A percentile compares a stretch with the other conserved stretches of the same genome.
Evolutionary conservation across 2,113 vertebrate genomes (phyloP).

Genomic region (Haemorhous mexicanus): DNA sequence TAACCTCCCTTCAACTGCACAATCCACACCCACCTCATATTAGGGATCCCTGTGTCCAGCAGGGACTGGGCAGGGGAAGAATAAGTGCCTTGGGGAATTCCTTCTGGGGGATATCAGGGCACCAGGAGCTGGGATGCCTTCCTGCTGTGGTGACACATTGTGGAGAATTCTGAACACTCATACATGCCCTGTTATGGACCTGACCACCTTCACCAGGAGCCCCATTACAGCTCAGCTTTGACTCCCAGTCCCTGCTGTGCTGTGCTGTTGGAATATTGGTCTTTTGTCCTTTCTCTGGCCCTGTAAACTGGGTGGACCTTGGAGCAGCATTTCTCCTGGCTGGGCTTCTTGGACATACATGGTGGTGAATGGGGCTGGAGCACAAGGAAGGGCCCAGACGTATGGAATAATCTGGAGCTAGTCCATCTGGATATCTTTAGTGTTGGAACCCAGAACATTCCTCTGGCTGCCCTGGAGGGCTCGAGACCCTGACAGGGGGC

Average conservation of each 20-base stretch:
- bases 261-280: background rate
- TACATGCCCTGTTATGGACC: fast-evolving
- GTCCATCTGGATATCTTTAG: background rate
- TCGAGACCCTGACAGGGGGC: too few species aligned
- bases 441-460: too few species aligned
- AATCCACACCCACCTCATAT: fast-evolving
- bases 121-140: background rate
- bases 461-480: too few species aligned
- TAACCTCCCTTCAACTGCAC: background rate
- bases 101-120: background rate
- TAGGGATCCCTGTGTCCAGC: background rate
- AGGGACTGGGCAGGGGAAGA: background rate
- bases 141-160: background rate
- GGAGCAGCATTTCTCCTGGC: background rate
- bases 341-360: fast-evolving
- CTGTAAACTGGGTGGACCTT: background rate
- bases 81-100: background rate
- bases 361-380: background rate
- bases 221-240: background rate
- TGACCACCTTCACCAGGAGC: background rate
- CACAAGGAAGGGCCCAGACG: background rate
- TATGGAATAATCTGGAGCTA: background rate
- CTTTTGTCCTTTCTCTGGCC: background rate
- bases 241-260: background rate
- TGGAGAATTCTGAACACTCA: background rate